Base-by-base conservation (phyloP, 2,888 invertebrate genomes). In the Heliconius erato region DNA sequence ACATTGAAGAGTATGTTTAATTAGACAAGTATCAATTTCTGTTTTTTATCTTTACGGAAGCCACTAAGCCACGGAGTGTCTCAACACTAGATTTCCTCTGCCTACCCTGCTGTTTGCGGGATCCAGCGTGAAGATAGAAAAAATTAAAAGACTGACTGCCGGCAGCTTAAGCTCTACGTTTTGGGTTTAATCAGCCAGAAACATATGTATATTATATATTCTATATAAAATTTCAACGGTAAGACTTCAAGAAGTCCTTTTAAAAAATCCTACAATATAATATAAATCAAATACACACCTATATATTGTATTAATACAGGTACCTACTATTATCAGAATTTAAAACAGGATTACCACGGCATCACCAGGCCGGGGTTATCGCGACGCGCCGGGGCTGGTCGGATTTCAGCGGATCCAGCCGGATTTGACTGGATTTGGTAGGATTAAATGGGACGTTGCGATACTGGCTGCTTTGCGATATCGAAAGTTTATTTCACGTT, bases 301-400 rank as follows among this genome's bases (percentile, higher is more conserved):
- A 84, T 85, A 85, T 83, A 80, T 82, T 59, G 85, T 89, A 90
- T 90, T 92, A 90, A 89, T 88, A 90, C 92, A 94, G 94, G 94
- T 94, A 89, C 23, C 54, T 54, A 54, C 91, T 91, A 93, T 94
- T 94, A 94, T 94, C 93, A 93, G 92, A 93, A 94, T 95, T 96
- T 95, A 95, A 95, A 96, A 93, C 90, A 89, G 92, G 94, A 94
- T 96, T 96, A 96, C 91, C 94, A 93, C 94, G 91, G 91, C 89
- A 91, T 88, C 89, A 91, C 92, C 90, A 89, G 92, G 91, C 90
- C 89, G 90, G 88, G 92, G 84, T 78, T 78, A 78, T 78, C 88
- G 88, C 90, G 83, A 79, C 91, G 89, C 91, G 88, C 91, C 90
- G 90, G 88, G 88, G 88, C 88, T 88, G 85, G 79, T 88, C 89